A percentile compares a stretch with the other conserved stretches of the same genome.
Evolutionary conservation across 2,113 vertebrate species (phyloP).

Genomic region (Lophura nycthemera): DNA sequence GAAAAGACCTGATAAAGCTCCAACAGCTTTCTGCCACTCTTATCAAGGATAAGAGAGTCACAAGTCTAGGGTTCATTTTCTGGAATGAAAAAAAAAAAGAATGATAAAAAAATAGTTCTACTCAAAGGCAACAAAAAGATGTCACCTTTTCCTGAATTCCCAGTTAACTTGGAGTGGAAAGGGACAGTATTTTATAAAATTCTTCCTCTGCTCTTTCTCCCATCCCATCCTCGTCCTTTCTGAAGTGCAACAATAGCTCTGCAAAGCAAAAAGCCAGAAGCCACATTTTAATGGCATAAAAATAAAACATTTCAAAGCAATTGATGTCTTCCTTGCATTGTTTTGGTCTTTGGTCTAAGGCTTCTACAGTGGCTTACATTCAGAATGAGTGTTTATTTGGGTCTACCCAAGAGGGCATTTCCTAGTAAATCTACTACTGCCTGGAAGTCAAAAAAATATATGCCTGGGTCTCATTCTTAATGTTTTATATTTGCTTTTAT

Average conservation of each 20-base stretch:
- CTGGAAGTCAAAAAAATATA: not conserved
- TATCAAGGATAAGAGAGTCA: not conserved
- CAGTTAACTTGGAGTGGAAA: not conserved
- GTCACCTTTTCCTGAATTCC: not conserved
- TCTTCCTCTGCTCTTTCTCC: not conserved
- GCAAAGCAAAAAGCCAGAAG: not conserved
- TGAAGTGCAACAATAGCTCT: not conserved
- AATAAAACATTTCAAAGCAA: not conserved
- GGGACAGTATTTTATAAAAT: not conserved
- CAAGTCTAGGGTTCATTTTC: not conserved
- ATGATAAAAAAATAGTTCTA: not conserved
- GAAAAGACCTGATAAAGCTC: not conserved
- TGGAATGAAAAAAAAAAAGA: not conserved
- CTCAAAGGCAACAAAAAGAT: not conserved
- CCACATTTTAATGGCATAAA: not conserved
- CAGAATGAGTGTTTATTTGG: not conserved
- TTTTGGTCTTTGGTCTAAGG: not conserved
- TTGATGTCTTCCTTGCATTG: not conserved
- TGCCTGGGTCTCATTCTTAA: not conserved
- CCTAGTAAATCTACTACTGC: not conserved
- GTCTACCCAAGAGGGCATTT: not conserved
- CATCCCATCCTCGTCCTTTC: not conserved
- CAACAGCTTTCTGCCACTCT: not conserved
- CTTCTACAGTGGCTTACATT: not conserved
- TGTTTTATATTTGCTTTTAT: constrained; percentile 22